Evolutionary conservation across 2,113 vertebrate genomes (phyloP).

Genomic region (Choloepus hoffmanni): DNA sequence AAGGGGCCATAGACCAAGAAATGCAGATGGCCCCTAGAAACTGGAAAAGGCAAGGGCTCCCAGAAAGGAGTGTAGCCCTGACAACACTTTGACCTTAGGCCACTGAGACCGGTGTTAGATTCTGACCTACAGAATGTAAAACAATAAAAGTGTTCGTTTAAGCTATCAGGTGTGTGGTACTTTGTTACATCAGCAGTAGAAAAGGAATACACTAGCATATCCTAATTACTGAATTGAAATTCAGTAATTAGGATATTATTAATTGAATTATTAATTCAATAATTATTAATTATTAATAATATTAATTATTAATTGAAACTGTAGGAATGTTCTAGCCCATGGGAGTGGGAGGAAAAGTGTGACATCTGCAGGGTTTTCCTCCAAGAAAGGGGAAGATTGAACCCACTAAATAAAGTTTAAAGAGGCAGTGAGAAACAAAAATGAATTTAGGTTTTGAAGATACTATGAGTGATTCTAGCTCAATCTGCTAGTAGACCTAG

Average conservation of each 20-base stretch:
- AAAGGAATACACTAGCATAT: neutral
- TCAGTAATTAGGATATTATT: no score
- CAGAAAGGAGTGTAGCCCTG: neutral
- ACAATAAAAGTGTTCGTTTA: neutral
- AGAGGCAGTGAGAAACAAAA: neutral
- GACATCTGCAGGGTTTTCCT: neutral
- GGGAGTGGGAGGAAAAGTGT: neutral
- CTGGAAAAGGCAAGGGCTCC: neutral
- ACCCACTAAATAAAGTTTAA: neutral
- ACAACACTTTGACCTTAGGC: neutral
- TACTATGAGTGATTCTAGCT: neutral
- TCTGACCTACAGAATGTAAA: neutral
- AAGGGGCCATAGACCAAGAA: neutral
- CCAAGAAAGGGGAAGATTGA: neutral
- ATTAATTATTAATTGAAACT: neutral
- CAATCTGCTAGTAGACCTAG: neutral
- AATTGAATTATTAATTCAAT: no score
- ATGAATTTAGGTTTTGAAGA: neutral
- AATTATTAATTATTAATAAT: no score
- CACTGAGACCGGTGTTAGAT: neutral
- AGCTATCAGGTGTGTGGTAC: neutral
- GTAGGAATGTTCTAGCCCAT: neutral
- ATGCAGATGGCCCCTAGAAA: neutral
- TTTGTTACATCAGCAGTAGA: neutral
- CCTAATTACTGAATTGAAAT: slow-evolving; percentile 9